phyloP scores from a whole-genome alignment of 1,140 invertebrate species.

The Dinothrombium tinctorium region DNA sequence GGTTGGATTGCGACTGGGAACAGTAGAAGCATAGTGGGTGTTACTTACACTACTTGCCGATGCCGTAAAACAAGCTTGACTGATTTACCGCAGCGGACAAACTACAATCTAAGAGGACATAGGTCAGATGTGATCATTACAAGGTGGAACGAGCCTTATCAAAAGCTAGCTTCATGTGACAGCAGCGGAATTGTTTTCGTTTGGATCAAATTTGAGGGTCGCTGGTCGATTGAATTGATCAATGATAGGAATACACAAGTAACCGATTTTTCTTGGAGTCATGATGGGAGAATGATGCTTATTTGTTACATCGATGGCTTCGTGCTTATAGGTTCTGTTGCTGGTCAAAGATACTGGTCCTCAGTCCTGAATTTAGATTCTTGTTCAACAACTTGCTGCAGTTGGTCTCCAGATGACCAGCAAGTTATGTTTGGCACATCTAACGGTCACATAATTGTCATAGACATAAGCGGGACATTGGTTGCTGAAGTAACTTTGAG shows the following conservation, averaged over 20 bases:
- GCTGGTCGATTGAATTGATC: conserved; percentile 96
- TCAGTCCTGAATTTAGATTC: conserved; percentile 74
- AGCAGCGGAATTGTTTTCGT: conserved; percentile 94
- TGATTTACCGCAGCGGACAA: conserved; percentile 65
- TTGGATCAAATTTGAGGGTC: conserved; percentile 95
- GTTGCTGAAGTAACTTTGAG: conserved; percentile 64
- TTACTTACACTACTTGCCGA: conserved; percentile 82
- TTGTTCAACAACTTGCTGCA: conserved; percentile 74
- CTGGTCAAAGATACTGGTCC: conserved; percentile 92
- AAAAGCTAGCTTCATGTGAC: conserved; percentile 92
- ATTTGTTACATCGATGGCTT: conserved; percentile 97
- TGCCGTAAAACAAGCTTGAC: conserved; percentile 29
- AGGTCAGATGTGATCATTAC: conserved; percentile 82
- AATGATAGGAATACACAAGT: conserved; percentile 91
- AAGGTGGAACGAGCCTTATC: conserved; percentile 96
- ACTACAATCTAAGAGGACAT: conserved; percentile 91
- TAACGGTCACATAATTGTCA: conserved; percentile 67
- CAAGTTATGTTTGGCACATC: conserved; percentile 90
- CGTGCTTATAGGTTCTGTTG: conserved; percentile 82
- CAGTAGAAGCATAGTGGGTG: conserved; percentile 72
- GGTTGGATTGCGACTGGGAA: conserved; percentile 95
- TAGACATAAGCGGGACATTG: conserved; percentile 86
- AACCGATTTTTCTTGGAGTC: conserved; percentile 86
- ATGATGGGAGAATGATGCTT: conserved; percentile 89
- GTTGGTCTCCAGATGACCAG: conserved; percentile 92